phyloP scores from a whole-genome alignment of 2,113 vertebrate species.

The Chlamydotis undulata region DNA sequence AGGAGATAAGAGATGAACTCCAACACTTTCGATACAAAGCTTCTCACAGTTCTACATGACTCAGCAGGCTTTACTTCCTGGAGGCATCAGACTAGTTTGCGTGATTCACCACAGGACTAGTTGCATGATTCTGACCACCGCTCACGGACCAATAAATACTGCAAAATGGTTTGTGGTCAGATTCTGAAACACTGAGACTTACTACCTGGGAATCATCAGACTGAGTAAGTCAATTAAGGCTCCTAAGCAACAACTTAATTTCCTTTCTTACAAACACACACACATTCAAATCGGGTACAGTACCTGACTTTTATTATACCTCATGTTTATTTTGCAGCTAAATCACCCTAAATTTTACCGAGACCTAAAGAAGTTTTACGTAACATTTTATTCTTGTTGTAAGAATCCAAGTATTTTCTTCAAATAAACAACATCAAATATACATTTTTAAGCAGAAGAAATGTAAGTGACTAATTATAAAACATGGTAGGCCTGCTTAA shows the following conservation, averaged over 20 bases:
- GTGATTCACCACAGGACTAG: background rate
- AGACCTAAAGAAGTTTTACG: background rate
- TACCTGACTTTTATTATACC: background rate
- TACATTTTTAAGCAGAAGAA: background rate
- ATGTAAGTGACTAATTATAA: background rate
- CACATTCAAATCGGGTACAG: background rate
- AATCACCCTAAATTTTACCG: background rate
- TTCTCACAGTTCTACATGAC: fast-evolving
- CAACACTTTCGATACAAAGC: background rate
- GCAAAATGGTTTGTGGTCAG: background rate
- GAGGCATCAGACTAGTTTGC: background rate
- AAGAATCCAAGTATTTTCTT: background rate
- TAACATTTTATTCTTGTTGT: background rate
- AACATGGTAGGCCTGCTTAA: background rate
- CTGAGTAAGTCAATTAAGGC: background rate
- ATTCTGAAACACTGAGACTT: background rate
- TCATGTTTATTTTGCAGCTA: background rate
- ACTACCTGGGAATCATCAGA: background rate
- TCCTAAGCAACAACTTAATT: background rate
- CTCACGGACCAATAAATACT: background rate
- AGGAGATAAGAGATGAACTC: background rate
- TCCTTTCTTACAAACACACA: background rate
- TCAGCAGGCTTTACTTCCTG: background rate
- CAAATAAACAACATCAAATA: background rate
- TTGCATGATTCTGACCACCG: background rate